These are phyloP conservation scores for Perca flavescens DNA, from an alignment of 2,113 vertebrate genomes.

Conservation along the genomic window DNA sequence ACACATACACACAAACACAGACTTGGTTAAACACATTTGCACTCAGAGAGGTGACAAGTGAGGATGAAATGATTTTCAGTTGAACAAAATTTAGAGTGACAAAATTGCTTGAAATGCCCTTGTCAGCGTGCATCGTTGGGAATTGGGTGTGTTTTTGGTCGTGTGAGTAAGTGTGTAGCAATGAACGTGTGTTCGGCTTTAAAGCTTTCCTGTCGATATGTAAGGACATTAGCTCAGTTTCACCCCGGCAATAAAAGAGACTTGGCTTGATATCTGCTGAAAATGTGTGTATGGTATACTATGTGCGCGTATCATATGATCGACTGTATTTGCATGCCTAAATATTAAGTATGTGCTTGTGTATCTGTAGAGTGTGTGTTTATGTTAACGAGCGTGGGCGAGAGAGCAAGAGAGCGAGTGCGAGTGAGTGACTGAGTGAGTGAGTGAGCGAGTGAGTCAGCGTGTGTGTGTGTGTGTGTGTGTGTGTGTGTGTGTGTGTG, in stretches of 20 bases:
- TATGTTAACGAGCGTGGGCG: background rate
- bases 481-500: slow-evolving; percentile 66
- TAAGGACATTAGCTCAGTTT: slow-evolving; percentile 53
- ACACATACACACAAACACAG: slow-evolving; percentile 21
- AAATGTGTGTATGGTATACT: slow-evolving; percentile 1
- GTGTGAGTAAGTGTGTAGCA: background rate
- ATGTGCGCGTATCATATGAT: background rate
- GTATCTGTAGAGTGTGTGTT: background rate
- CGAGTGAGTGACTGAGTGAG: no score
- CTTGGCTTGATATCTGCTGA: slow-evolving; percentile 25
- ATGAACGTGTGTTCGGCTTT: slow-evolving; percentile 23
- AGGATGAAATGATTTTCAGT: slow-evolving; percentile 58
- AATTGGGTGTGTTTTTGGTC: background rate
- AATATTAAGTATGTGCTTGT: slow-evolving; percentile 2
- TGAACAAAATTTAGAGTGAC: slow-evolving; percentile 20
- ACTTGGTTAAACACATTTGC: slow-evolving; percentile 68
- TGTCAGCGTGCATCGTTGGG: slow-evolving; percentile 8
- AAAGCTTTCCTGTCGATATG: slow-evolving; percentile 32
- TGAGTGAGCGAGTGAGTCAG: background rate
- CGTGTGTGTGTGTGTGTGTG: slow-evolving; percentile 66
- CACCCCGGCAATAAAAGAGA: slow-evolving; percentile 33
- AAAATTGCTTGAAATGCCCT: slow-evolving; percentile 48
- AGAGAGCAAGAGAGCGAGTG: no score
- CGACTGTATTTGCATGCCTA: slow-evolving; percentile 14
- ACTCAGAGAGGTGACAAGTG: slow-evolving; percentile 63